phyloP scores from a whole-genome alignment of 2,888 invertebrate genomes.

The Polyommatus iphigenia region DNA sequence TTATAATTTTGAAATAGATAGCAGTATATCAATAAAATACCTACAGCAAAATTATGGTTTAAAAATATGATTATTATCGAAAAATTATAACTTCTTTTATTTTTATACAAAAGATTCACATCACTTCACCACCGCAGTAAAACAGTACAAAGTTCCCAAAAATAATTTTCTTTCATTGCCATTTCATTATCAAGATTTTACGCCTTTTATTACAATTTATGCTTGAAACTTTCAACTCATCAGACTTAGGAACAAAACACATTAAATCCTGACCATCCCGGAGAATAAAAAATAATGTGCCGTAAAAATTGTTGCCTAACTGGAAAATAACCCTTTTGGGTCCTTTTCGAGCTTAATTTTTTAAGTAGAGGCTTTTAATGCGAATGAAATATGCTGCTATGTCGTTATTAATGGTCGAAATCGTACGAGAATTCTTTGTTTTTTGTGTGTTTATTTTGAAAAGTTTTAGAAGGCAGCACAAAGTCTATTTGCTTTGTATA shows the following conservation, averaged over 20 bases:
- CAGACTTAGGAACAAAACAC: not conserved
- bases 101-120: not conserved
- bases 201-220: not conserved
- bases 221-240: not conserved
- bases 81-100: not conserved
- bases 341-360: not conserved
- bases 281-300: slow-evolving; percentile 7
- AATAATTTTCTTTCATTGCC: not conserved
- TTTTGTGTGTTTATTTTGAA: not conserved
- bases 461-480: too few relatives aligned
- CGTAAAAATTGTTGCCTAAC: not conserved
- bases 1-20: too few relatives aligned
- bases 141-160: not conserved
- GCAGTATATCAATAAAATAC: too few relatives aligned
- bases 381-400: not conserved
- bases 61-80: too few relatives aligned
- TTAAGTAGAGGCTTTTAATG: not conserved
- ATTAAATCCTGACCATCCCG: not conserved
- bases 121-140: not conserved
- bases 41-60: too few relatives aligned
- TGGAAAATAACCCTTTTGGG: not conserved
- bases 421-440: not conserved
- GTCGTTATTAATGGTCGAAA: not conserved
- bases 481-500: too few relatives aligned
- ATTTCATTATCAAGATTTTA: not conserved